Evolutionary conservation across 2,888 invertebrate species (phyloP).

Genomic region (Sturmia bella): DNA sequence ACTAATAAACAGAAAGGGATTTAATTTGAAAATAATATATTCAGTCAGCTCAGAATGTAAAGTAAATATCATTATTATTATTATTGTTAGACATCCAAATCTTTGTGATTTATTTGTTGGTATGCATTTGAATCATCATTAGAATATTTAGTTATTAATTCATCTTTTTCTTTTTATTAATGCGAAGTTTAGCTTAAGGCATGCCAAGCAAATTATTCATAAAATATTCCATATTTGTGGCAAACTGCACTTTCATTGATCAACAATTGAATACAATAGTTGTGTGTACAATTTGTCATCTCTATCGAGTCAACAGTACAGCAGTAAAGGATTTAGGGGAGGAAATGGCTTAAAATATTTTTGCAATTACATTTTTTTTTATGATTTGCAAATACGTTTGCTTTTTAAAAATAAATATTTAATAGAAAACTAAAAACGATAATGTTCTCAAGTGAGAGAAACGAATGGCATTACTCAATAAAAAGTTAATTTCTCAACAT

Average conservation of each 20-base stretch:
- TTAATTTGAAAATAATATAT: too few relatives aligned
- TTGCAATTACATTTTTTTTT: constrained; percentile 5
- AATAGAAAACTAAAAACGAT: background rate
- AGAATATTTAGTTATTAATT: background rate
- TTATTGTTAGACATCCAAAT: too few relatives aligned
- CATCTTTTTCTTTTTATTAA: background rate
- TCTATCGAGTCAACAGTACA: background rate
- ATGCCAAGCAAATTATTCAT: background rate
- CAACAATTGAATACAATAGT: background rate
- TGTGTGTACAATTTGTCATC: background rate
- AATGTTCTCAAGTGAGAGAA: too few relatives aligned
- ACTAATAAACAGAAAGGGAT: too few relatives aligned
- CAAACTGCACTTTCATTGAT: background rate
- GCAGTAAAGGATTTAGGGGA: constrained; percentile 25
- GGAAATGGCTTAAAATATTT: constrained; percentile 58
- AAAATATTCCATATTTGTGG: background rate
- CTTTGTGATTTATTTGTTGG: background rate
- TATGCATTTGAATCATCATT: background rate
- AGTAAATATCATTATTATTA: too few relatives aligned
- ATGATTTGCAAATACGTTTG: background rate
- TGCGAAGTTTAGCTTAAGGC: background rate
- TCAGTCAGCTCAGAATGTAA: too few relatives aligned
- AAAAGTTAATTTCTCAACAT: too few relatives aligned
- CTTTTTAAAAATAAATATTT: background rate
- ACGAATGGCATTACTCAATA: too few relatives aligned